Evolutionary conservation across 2,888 invertebrate genomes (phyloP).

Genomic region (Periphyllus acericola): DNA sequence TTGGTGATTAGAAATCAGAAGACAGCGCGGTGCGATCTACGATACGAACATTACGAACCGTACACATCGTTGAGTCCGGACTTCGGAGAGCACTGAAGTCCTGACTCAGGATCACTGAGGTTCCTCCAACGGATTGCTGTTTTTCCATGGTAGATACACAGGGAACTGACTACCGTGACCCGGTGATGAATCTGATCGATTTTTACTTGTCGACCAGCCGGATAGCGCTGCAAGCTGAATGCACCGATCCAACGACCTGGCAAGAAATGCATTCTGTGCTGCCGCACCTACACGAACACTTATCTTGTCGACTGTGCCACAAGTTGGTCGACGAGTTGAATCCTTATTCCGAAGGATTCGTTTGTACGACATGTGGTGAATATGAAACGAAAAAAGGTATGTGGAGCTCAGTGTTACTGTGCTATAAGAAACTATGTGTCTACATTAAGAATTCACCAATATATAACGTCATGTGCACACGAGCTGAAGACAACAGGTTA

Average conservation of each 20-base stretch:
- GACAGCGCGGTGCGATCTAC: no score
- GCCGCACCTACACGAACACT: constrained; percentile 84
- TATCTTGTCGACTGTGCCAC: constrained; percentile 90
- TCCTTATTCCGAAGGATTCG: not conserved
- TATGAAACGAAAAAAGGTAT: constrained; percentile 81
- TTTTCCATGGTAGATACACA: no score
- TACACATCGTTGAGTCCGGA: no score
- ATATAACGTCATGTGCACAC: constrained; percentile 15
- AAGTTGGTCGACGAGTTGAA: constrained; percentile 81
- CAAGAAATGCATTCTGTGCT: constrained; percentile 68
- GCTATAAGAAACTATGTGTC: constrained; percentile 89
- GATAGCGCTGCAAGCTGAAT: constrained; percentile 80
- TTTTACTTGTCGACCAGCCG: constrained; percentile 68
- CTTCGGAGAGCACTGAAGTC: no score
- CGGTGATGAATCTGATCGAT: not conserved
- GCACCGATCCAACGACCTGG: constrained; percentile 70
- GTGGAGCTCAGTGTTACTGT: constrained; percentile 79
- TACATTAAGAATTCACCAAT: constrained; percentile 70
- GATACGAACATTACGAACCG: no score
- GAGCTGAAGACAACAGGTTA: constrained; percentile 17
- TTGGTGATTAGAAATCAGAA: no score
- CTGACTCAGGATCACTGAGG: no score
- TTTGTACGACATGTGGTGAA: constrained; percentile 79
- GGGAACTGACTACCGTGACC: constrained; percentile 67
- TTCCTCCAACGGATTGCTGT: no score